Conservation (phyloP, 2,113 vertebrate species). For the Rhea americana region DNA sequence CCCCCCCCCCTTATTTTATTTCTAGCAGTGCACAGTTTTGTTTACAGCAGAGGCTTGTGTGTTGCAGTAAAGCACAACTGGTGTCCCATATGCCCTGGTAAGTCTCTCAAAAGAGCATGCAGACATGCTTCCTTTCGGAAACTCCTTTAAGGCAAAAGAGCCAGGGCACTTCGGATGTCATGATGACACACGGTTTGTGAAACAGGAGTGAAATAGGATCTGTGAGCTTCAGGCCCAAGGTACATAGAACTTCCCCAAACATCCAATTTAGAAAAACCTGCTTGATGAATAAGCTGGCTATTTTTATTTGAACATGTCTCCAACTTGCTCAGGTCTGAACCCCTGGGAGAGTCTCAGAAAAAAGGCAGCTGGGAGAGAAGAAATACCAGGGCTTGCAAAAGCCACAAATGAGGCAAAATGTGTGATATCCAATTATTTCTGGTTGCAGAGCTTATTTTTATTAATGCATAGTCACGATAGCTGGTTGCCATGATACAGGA, state of each 20-base stretch:
- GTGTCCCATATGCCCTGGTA: background rate
- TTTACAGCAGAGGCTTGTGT: background rate
- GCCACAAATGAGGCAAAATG: background rate
- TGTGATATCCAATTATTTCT: constrained; percentile 16
- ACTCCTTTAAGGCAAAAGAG: background rate
- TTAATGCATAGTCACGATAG: background rate
- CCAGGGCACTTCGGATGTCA: background rate
- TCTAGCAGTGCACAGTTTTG: background rate
- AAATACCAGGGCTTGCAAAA: background rate
- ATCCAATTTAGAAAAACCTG: background rate
- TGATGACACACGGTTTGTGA: background rate
- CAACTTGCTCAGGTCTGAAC: background rate
- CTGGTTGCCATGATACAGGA: constrained; percentile 49
- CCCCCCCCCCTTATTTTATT: background rate
- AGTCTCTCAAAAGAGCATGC: background rate
- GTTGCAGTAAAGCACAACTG: background rate
- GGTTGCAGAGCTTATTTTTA: constrained; percentile 35
- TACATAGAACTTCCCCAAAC: background rate
- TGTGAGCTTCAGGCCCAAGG: background rate
- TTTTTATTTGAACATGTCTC: background rate
- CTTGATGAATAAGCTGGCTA: background rate
- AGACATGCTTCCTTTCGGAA: background rate
- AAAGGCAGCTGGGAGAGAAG: background rate
- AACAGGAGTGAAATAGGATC: background rate
- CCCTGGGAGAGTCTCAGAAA: background rate